A percentile compares a stretch with the other conserved stretches of the same genome.
phyloP scores from a whole-genome alignment of 1,140 invertebrate genomes.

The Drosophila cardini region DNA sequence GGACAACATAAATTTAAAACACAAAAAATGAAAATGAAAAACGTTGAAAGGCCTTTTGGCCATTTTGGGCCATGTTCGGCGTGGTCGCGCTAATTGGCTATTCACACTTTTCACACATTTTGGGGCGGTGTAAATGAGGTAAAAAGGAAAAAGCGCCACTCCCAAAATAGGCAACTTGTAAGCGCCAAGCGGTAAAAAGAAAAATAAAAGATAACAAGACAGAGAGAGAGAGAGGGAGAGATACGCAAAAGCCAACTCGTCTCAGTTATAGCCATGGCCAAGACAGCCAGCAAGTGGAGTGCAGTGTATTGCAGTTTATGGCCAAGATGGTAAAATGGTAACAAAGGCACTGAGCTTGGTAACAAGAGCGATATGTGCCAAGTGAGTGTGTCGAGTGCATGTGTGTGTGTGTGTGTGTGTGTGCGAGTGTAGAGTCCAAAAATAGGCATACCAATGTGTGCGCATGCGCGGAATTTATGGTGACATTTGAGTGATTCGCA shows the following conservation, averaged over 20 bases:
- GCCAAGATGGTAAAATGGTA: constrained; percentile 53
- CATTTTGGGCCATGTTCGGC: constrained; percentile 59
- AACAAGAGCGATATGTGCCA: constrained; percentile 42
- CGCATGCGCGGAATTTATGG: constrained; percentile 83
- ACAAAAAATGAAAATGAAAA: constrained; percentile 5
- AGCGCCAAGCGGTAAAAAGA: constrained; percentile 58
- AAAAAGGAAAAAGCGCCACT: constrained; percentile 65
- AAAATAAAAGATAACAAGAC: neutral
- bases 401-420: constrained; percentile 23
- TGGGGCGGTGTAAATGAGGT: constrained; percentile 74
- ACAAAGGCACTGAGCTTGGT: constrained; percentile 50
- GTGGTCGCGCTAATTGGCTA: constrained; percentile 69
- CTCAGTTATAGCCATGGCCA: constrained; percentile 10
- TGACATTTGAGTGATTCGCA: constrained; percentile 82
- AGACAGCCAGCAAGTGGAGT: constrained; percentile 8
- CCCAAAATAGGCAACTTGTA: constrained; percentile 82
- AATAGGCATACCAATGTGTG: constrained; percentile 83
- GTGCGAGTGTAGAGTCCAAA: constrained; percentile 58
- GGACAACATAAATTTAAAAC: neutral
- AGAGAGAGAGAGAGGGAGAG: constrained; percentile 7
- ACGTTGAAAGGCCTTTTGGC: constrained; percentile 13
- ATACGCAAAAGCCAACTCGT: constrained; percentile 40
- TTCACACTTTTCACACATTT: constrained; percentile 75
- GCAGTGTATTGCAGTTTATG: constrained; percentile 29
- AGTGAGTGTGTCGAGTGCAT: neutral